Conservation (phyloP, 1,140 invertebrate species). For the Chelonus insularis region DNA sequence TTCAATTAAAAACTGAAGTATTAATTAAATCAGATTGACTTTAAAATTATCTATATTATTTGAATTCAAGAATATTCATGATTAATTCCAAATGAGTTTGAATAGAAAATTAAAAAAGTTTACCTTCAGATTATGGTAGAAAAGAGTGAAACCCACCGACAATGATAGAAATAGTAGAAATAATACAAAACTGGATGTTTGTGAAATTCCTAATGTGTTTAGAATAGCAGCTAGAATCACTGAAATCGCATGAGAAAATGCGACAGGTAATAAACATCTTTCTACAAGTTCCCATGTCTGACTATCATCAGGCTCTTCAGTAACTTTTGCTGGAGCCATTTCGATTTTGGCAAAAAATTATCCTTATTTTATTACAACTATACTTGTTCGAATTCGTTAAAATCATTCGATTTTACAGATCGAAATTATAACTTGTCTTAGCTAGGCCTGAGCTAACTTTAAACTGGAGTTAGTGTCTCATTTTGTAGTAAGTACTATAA, state of each 20-base stretch:
- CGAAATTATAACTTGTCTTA: constrained; percentile 43
- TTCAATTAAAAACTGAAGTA: not conserved
- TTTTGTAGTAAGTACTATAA: constrained; percentile 51
- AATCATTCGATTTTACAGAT: constrained; percentile 3
- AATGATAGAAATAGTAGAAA: constrained; percentile 74
- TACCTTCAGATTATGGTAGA: constrained; percentile 82
- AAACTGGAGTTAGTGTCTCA: constrained; percentile 55
- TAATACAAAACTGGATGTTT: constrained; percentile 73
- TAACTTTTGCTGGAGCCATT: constrained; percentile 42
- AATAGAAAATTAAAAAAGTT: too few species aligned
- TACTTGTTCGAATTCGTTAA: too few species aligned
- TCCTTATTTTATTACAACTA: too few species aligned
- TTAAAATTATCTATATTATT: too few species aligned
- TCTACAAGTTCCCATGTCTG: constrained; percentile 77
- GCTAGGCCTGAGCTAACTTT: constrained; percentile 57
- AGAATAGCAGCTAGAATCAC: constrained; percentile 72
- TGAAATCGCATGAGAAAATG: constrained; percentile 76
- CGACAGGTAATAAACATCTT: constrained; percentile 73
- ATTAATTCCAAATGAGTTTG: too few species aligned
- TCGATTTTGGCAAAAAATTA: too few species aligned
- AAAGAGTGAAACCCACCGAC: constrained; percentile 72
- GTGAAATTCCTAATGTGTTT: constrained; percentile 71
- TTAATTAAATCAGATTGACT: too few species aligned
- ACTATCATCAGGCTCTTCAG: constrained; percentile 52
- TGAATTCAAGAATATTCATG: too few species aligned